These are phyloP conservation scores for Magallana gigas DNA, from an alignment of 1,140 invertebrate species.

Conservation along the genomic window DNA sequence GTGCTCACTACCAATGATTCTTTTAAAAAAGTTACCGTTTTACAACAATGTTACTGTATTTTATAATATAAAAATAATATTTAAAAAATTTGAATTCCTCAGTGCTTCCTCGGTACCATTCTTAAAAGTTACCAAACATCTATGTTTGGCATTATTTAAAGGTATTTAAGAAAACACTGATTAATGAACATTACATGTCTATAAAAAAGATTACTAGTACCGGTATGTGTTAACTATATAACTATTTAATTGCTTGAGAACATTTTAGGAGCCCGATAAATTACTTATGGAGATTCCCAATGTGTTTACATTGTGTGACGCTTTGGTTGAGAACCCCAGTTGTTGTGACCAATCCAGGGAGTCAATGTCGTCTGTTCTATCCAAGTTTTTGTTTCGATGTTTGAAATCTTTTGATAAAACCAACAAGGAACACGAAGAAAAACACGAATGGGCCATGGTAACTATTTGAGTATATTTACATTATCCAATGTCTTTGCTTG, in stretches of 20 bases:
- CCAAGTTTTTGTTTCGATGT: background rate
- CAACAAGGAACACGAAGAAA: background rate
- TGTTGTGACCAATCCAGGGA: background rate
- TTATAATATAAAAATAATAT: no score
- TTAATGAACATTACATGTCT: no score
- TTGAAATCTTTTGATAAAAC: background rate
- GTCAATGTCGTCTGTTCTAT: background rate
- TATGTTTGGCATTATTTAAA: no score
- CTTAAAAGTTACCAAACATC: no score
- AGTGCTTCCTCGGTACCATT: no score
- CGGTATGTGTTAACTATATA: background rate
- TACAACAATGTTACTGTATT: no score
- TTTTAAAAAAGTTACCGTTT: no score
- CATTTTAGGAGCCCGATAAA: background rate
- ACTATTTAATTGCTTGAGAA: background rate
- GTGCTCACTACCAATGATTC: no score
- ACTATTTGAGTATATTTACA: background rate
- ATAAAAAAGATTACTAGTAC: background rate
- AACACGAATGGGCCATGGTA: background rate
- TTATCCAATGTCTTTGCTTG: no score
- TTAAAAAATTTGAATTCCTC: no score
- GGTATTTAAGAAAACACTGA: no score
- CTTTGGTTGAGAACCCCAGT: background rate
- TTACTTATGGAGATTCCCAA: background rate
- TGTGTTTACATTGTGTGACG: background rate